These are phyloP conservation scores for Cinclus cinclus DNA, from an alignment of 2,113 vertebrate species.

Conservation along the genomic window DNA sequence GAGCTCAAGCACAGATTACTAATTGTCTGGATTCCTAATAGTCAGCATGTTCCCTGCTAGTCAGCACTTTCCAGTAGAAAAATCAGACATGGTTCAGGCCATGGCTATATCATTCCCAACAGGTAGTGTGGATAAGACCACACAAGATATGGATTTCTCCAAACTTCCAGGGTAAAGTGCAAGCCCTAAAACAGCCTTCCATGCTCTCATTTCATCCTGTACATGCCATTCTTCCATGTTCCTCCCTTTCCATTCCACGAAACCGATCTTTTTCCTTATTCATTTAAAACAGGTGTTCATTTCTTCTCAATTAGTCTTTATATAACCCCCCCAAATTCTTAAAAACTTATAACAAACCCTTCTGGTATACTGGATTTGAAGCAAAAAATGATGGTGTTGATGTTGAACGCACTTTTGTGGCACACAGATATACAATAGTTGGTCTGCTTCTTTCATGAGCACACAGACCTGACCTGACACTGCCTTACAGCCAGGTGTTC, in stretches of 20 bases:
- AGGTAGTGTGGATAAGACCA: neutral
- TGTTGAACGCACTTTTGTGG: neutral
- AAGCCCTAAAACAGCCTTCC: neutral
- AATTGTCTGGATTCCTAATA: neutral
- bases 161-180: neutral
- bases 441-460: neutral
- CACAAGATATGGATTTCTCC: neutral
- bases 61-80: neutral
- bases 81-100: neutral
- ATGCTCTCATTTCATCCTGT: neutral
- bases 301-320: neutral
- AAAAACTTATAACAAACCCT: neutral
- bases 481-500: neutral
- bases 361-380: neutral
- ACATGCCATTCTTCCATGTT: neutral
- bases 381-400: neutral
- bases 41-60: neutral
- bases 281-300: neutral
- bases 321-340: neutral
- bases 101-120: neutral
- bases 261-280: neutral
- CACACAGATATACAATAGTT: neutral
- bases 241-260: accelerated
- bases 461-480: neutral
- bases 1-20: neutral